Conservation (phyloP, 2,113 vertebrate genomes). For the Dipodomys spectabilis region DNA sequence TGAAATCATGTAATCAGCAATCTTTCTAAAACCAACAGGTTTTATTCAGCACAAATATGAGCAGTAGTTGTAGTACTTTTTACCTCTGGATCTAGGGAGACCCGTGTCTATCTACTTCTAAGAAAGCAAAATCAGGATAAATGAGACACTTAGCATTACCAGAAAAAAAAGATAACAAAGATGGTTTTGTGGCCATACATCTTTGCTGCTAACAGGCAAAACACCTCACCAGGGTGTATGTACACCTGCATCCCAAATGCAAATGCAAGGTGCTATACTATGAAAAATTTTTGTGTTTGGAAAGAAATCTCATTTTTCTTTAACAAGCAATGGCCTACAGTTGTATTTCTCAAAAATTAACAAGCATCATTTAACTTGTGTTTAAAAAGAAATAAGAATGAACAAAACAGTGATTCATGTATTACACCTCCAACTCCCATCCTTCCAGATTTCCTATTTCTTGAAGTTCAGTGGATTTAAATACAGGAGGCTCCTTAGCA, state of each 20-base stretch:
- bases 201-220: neutral
- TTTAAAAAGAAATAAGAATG: slow-evolving; percentile 43
- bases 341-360: neutral
- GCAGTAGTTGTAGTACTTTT: neutral
- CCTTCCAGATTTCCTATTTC: slow-evolving; percentile 6
- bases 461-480: neutral
- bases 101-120: rapidly evolving
- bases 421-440: neutral
- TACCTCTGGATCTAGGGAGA: slow-evolving; percentile 37
- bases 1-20: slow-evolving; percentile 22
- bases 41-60: slow-evolving; percentile 25
- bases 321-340: neutral
- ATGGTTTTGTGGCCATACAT: neutral
- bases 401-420: slow-evolving; percentile 37
- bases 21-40: slow-evolving; percentile 18
- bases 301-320: slow-evolving; percentile 26
- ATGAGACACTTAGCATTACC: neutral
- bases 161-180: slow-evolving; percentile 12
- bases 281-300: neutral
- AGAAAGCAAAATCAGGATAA: neutral
- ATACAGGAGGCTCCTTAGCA: neutral
- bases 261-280: neutral
- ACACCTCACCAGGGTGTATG: neutral
- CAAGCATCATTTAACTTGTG: slow-evolving; percentile 1
- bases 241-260: neutral